Percentiles rank a stretch among this genome's conserved stretches.
These are phyloP conservation scores for Spodoptera frugiperda DNA, from an alignment of 1,140 invertebrate genomes.

Conservation along the genomic window DNA sequence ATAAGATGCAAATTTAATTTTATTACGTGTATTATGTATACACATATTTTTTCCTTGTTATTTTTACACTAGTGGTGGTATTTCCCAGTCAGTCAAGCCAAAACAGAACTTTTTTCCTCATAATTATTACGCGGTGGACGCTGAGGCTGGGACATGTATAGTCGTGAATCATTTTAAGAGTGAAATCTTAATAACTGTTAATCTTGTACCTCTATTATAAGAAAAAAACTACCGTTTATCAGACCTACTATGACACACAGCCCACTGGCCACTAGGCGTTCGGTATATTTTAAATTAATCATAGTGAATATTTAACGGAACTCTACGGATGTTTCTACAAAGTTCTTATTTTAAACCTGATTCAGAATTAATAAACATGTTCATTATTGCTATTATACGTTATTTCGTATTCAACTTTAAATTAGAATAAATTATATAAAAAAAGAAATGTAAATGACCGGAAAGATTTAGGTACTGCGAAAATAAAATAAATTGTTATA, in stretches of 20 bases:
- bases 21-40: not conserved
- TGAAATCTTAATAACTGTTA: constrained; percentile 16
- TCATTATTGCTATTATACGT: no score
- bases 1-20: not conserved
- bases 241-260: not conserved
- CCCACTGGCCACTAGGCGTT: not conserved
- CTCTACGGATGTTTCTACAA: no score
- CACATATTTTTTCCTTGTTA: constrained; percentile 13
- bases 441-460: no score
- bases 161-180: not conserved
- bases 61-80: not conserved
- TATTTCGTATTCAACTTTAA: no score
- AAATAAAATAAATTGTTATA: no score
- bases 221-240: not conserved
- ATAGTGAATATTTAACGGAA: no score
- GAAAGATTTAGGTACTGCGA: no score
- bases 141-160: not conserved
- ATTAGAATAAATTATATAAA: no score
- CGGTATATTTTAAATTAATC: no score
- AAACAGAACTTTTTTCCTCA: constrained; percentile 34
- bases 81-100: not conserved
- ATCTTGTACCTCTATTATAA: not conserved
- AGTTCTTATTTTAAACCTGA: no score
- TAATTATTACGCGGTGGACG: not conserved
- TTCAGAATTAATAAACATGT: no score